These are phyloP conservation scores for Timema cristinae DNA, from an alignment of 2,888 invertebrate genomes.

Conservation along the genomic window DNA sequence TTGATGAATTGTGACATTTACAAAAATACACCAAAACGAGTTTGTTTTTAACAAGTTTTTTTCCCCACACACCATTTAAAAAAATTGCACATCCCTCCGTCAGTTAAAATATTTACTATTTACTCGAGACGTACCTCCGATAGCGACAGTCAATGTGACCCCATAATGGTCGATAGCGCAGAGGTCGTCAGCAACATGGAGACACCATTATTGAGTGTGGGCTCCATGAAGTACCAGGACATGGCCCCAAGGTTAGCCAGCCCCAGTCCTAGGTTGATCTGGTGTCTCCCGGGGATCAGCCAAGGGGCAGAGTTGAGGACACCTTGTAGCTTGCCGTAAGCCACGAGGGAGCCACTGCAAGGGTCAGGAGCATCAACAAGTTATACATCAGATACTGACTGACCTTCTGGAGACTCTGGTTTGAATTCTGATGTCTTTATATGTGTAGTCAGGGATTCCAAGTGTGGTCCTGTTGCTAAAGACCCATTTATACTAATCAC, in stretches of 20 bases:
- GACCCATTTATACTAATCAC: too few species aligned
- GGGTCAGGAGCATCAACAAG: slow-evolving; percentile 14
- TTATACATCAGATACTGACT: background rate
- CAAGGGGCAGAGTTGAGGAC: slow-evolving; percentile 74
- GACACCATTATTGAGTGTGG: slow-evolving; percentile 64
- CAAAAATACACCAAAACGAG: too few species aligned
- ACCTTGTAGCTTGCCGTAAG: slow-evolving; percentile 87
- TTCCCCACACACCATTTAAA: too few species aligned
- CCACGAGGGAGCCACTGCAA: slow-evolving; percentile 76
- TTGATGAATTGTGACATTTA: too few species aligned
- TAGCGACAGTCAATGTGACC: slow-evolving; percentile 84
- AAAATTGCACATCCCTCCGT: too few species aligned
- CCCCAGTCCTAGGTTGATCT: slow-evolving; percentile 65
- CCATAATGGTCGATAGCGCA: slow-evolving; percentile 73
- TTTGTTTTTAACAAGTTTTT: too few species aligned
- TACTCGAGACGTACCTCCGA: slow-evolving; percentile 61
- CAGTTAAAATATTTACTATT: too few species aligned
- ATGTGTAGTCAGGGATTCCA: too few species aligned
- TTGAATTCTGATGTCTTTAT: too few species aligned
- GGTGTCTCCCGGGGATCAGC: slow-evolving; percentile 77
- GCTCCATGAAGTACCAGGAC: slow-evolving; percentile 58
- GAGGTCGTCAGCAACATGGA: slow-evolving; percentile 72
- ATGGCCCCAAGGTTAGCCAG: slow-evolving; percentile 70
- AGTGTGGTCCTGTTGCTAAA: too few species aligned
- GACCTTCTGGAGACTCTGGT: too few species aligned